Base-by-base conservation (phyloP, 2,888 invertebrate genomes). In the Dryocosmus kuriphilus region DNA sequence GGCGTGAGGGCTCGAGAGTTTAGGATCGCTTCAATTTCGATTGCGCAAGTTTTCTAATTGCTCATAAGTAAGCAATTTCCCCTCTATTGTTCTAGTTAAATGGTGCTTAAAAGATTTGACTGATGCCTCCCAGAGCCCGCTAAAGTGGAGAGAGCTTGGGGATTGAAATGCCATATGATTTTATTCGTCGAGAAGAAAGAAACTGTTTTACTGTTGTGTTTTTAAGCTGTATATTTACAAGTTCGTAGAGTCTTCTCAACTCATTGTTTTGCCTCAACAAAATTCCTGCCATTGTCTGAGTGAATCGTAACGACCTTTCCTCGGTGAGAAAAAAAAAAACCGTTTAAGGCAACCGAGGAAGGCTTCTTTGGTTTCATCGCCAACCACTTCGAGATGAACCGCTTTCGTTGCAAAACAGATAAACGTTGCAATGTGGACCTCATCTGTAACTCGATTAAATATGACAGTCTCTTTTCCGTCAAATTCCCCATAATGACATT, bases 271-370 rank as follows among this genome's bases (percentile, higher is more conserved):
- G 88, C 88, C 9, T 89, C 89, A 1, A 86, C 80, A 75, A 89
- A 90, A 75, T 88, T 89, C 0, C 85, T 85, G 0, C 87, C 89
- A 67, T 86, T 87, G 60, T 89, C 89, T 11, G 86, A 86, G 60
- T 81, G 85, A 0, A 90, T 83, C 1, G 84, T 74, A 0, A 22
- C 27, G 5, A 80, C 78, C 41, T 79, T 74, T 2, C 89, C 89
- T 14, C 89, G 78, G 62, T 88, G 71, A 7, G 88, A 78, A 19
- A 88, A n/a, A n/a, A n/a, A n/a, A 84, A 57, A 90, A 90, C n/a
- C 89, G n/a, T n/a, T n/a, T n/a, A n/a, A n/a, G n/a, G n/a, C n/a
- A n/a, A n/a, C n/a, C 84, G 5, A 90, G 35, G 76, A 90, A 89
- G 0, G 83, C 80, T 38, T 86, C 85, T 0, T 88, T 85, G 0